Percentiles rank a stretch among this genome's conserved stretches.
Conservation (phyloP, 2,888 invertebrate species). For the Lycia hirtaria region DNA sequence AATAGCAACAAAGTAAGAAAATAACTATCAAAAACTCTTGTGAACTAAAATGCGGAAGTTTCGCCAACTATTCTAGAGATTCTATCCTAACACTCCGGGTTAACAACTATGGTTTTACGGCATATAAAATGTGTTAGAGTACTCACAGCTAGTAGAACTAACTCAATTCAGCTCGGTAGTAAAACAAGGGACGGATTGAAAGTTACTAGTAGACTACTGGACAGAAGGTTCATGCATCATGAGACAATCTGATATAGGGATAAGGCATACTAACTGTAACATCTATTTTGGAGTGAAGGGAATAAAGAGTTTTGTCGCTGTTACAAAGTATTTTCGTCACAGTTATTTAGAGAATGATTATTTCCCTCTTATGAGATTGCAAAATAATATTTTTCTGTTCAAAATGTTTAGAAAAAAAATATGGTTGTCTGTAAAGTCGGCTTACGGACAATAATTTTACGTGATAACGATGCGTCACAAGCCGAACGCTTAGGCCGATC, state of each 20-base stretch:
- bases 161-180: conserved; percentile 26
- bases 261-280: not conserved
- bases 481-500: too few relatives aligned
- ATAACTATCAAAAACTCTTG: conserved; percentile 6
- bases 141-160: conserved; percentile 38
- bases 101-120: conserved; percentile 40
- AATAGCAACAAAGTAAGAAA: conserved; percentile 7
- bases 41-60: not conserved
- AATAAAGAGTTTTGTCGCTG: too few relatives aligned
- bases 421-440: too few relatives aligned
- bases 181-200: conserved; percentile 34
- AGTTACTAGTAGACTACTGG: conserved; percentile 6
- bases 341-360: too few relatives aligned
- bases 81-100: conserved; percentile 14
- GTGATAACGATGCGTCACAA: too few relatives aligned
- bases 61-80: conserved; percentile 5
- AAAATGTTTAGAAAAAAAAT: too few relatives aligned
- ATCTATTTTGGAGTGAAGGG: too few relatives aligned
- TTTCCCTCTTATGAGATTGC: too few relatives aligned
- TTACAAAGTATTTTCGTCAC: too few relatives aligned
- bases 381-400: too few relatives aligned
- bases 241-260: not conserved
- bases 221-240: conserved; percentile 3
- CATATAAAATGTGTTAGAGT: conserved; percentile 36
- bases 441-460: too few relatives aligned